Conservation (phyloP, 2,113 vertebrate genomes). For the Pitta sordida region DNA sequence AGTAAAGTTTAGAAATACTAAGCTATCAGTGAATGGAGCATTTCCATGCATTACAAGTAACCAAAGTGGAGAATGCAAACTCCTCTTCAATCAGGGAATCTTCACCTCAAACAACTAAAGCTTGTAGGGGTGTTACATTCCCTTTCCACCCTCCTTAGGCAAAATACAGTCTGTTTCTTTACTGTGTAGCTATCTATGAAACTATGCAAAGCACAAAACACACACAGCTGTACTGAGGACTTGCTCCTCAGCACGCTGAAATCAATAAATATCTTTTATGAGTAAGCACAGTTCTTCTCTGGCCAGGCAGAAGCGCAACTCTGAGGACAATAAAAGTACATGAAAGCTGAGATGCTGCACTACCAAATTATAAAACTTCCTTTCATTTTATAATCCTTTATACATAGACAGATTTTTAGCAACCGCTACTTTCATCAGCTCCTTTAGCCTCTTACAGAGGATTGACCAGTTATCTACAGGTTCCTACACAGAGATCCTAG, state of each 20-base stretch:
- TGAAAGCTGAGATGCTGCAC: background rate
- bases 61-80: background rate
- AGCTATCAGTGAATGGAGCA: background rate
- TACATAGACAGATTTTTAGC: background rate
- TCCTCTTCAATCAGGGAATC: background rate
- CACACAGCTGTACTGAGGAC: accelerated
- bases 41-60: background rate
- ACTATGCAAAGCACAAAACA: background rate
- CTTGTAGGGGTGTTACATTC: background rate
- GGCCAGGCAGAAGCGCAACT: background rate
- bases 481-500: background rate
- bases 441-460: background rate
- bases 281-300: background rate
- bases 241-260: background rate
- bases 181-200: background rate
- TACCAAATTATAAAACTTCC: background rate
- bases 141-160: background rate
- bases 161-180: background rate
- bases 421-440: background rate
- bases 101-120: background rate
- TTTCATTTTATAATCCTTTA: background rate
- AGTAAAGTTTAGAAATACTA: background rate
- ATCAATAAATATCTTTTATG: background rate
- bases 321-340: background rate
- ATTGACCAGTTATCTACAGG: background rate